A percentile compares a stretch with the other conserved stretches of the same genome.
These are phyloP conservation scores for Brachionus angularis DNA, from an alignment of 1,140 invertebrate genomes.

Conservation along the genomic window DNA sequence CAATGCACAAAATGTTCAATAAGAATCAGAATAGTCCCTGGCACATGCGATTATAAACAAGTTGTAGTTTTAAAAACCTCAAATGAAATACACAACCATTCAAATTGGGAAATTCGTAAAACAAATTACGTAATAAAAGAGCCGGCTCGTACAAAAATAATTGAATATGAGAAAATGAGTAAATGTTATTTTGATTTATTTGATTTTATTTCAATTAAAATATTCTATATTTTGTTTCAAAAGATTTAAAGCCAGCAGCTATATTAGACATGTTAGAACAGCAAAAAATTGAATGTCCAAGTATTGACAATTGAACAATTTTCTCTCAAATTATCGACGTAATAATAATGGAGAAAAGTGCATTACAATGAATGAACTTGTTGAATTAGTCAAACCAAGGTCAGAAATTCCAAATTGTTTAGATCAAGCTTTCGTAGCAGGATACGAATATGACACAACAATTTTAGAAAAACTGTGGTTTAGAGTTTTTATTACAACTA, in stretches of 20 bases:
- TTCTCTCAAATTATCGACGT: conserved; percentile 14
- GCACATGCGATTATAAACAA: neutral
- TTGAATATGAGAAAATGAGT: conserved; percentile 4
- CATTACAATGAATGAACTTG: conserved; percentile 1
- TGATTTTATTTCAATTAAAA: neutral
- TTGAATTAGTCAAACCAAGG: neutral
- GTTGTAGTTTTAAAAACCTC: neutral
- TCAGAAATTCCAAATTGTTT: neutral
- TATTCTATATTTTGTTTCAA: neutral
- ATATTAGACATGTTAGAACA: conserved; percentile 19
- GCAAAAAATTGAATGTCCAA: conserved; percentile 20
- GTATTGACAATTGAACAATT: conserved; percentile 1
- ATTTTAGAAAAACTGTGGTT: conserved; percentile 23
- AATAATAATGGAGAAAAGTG: neutral
- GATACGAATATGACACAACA: conserved; percentile 10
- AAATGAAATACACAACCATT: conserved; percentile 12
- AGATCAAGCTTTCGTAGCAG: neutral
- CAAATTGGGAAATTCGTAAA: neutral
- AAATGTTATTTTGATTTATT: neutral
- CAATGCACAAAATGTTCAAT: neutral
- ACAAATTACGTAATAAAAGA: neutral
- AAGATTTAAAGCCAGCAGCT: conserved; percentile 3
- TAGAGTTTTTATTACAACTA: neutral
- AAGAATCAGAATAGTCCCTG: neutral
- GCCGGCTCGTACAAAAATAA: neutral